phyloP scores from a whole-genome alignment of 2,797 vertebrate species.

The Sparidentex hasta region DNA sequence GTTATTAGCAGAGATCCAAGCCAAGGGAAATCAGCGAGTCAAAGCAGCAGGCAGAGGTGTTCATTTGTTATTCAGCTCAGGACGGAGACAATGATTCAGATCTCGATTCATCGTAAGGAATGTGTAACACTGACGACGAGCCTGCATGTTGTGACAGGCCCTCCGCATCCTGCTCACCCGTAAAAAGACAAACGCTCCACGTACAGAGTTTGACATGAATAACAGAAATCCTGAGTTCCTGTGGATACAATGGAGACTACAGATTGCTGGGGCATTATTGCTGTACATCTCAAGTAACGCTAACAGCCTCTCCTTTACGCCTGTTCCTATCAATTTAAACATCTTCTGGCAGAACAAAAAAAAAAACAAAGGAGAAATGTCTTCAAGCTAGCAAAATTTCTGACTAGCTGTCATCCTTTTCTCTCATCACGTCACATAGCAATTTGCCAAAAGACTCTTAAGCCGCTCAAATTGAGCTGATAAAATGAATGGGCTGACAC shows the following conservation, averaged over 20 bases:
- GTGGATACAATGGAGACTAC: conserved; percentile 2
- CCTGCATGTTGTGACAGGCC: conserved; percentile 40
- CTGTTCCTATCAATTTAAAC: conserved; percentile 13
- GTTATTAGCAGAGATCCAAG: conserved; percentile 50
- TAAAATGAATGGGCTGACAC: conserved; percentile 37
- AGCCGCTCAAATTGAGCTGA: conserved; percentile 32
- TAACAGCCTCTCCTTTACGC: conserved; percentile 1
- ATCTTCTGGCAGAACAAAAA: conserved; percentile 18
- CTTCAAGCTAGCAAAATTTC: conserved; percentile 33
- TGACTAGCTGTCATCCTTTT: conserved; percentile 27
- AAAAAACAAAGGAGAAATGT: conserved; percentile 15
- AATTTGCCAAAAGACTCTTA: conserved; percentile 48
- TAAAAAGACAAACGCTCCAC: conserved; percentile 11
- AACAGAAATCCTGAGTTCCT: conserved; percentile 26
- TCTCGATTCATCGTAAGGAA: conserved; percentile 35
- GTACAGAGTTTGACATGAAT: conserved; percentile 27
- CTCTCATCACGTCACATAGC: conserved; percentile 29
- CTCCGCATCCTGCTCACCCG: conserved; percentile 25
- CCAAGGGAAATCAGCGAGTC: conserved; percentile 57
- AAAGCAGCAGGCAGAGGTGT: conserved; percentile 50
- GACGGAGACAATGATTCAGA: conserved; percentile 48
- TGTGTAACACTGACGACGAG: conserved; percentile 40
- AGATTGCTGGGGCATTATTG: conserved; percentile 8
- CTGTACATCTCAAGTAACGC: conserved; percentile 19
- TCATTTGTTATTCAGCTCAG: conserved; percentile 58